phyloP scores from a whole-genome alignment of 2,113 vertebrate species.

The Arothron firmamentum region DNA sequence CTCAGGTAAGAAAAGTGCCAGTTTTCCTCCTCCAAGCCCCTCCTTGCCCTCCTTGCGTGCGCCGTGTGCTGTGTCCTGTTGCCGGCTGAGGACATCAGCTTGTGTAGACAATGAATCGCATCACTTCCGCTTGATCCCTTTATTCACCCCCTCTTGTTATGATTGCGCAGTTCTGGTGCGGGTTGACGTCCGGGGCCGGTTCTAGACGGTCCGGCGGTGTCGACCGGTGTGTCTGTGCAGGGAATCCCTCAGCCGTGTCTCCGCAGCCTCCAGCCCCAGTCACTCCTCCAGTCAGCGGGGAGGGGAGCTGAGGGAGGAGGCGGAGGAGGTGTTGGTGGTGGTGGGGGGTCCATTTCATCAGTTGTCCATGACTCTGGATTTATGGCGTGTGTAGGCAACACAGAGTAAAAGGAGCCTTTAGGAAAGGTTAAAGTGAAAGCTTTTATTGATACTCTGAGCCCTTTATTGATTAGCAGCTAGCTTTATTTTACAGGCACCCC shows the following conservation, averaged over 20 bases:
- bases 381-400: neutral
- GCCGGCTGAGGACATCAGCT: conserved; percentile 7
- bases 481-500: too few species aligned
- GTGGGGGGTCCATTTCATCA: neutral
- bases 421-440: too few species aligned
- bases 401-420: too few species aligned
- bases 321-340: neutral
- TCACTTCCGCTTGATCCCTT: neutral
- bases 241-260: conserved; percentile 52
- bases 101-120: conserved; percentile 2
- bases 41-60: neutral
- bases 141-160: neutral
- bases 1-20: conserved; percentile 50
- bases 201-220: neutral
- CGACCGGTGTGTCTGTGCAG: conserved; percentile 14
- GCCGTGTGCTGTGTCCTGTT: conserved; percentile 13
- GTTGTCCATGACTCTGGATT: neutral
- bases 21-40: neutral
- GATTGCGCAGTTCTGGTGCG: too few species aligned
- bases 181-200: too few species aligned
- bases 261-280: conserved; percentile 39
- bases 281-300: conserved; percentile 12
- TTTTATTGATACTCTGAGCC: too few species aligned
- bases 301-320: neutral
- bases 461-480: too few species aligned